Percentiles rank a stretch among this genome's conserved stretches.
phyloP scores from a whole-genome alignment of 1,140 invertebrate genomes.

The Tetramorium alpestre region DNA sequence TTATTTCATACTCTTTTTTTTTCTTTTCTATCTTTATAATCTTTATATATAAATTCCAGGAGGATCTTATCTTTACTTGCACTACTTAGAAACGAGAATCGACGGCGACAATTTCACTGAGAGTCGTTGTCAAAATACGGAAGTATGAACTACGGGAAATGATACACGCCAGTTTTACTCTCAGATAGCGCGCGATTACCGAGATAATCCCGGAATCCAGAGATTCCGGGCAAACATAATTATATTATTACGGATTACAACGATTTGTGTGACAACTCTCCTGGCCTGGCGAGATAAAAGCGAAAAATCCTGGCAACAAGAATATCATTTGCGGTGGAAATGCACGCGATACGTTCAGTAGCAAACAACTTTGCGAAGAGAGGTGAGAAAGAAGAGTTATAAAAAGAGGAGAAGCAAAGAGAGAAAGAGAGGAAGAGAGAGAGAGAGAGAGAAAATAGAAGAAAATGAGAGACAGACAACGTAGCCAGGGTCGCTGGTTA shows the following conservation, averaged over 20 bases:
- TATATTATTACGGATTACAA: slow-evolving; percentile 35
- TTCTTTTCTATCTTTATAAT: slow-evolving; percentile 5
- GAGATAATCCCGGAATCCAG: not conserved
- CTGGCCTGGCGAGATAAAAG: slow-evolving; percentile 10
- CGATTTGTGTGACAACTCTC: slow-evolving; percentile 33
- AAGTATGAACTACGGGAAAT: not conserved
- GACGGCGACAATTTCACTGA: slow-evolving; percentile 1
- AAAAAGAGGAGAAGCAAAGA: not conserved
- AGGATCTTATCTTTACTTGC: slow-evolving; percentile 1
- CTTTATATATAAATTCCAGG: slow-evolving; percentile 19
- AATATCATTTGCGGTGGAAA: slow-evolving; percentile 10
- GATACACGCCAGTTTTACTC: slow-evolving; percentile 4
- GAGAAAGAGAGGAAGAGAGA: not conserved
- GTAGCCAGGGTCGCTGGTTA: slow-evolving; percentile 26
- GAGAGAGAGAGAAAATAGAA: not conserved
- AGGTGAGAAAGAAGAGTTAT: slow-evolving; percentile 25
- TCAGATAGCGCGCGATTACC: slow-evolving; percentile 7
- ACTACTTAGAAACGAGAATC: slow-evolving; percentile 7
- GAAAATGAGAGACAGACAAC: not conserved
- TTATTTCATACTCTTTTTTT: slow-evolving; percentile 26
- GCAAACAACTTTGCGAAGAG: slow-evolving; percentile 17
- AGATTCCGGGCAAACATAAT: slow-evolving; percentile 17
- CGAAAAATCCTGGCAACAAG: slow-evolving; percentile 1
- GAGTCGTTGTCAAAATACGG: not conserved
- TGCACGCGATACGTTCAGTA: slow-evolving; percentile 12